These are phyloP conservation scores for Cheirogaleus major DNA, from an alignment of 2,797 vertebrate species.

Conservation along the genomic window DNA sequence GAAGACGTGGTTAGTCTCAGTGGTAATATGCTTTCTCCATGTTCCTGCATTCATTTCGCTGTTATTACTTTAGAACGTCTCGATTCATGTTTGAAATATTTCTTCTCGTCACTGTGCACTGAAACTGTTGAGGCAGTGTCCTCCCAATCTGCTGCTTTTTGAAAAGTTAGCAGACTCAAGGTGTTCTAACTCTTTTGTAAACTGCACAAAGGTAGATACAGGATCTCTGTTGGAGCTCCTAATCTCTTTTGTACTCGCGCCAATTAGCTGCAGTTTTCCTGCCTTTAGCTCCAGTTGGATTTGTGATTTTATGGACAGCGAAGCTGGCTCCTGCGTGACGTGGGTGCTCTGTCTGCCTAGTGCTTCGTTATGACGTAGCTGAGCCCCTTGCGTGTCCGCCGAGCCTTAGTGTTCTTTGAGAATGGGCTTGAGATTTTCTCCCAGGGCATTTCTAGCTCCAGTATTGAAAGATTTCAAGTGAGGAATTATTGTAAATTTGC, in stretches of 20 bases:
- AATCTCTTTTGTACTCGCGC: rapidly evolving
- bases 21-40: neutral
- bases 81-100: rapidly evolving
- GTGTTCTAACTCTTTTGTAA: neutral
- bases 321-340: rapidly evolving
- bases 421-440: rapidly evolving
- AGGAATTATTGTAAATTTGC: rapidly evolving
- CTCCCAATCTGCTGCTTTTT: neutral
- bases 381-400: neutral
- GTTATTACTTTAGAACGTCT: neutral
- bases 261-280: neutral
- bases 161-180: neutral
- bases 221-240: neutral
- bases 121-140: neutral
- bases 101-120: rapidly evolving
- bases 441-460: rapidly evolving
- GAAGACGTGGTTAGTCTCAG: neutral
- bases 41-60: neutral
- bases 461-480: rapidly evolving
- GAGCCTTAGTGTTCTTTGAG: neutral
- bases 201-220: rapidly evolving
- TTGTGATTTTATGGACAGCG: rapidly evolving
- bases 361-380: rapidly evolving
- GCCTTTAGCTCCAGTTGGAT: neutral
- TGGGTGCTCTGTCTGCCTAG: rapidly evolving